Base-by-base conservation (phyloP, 2,888 invertebrate genomes). In the Plagodis pulveraria region DNA sequence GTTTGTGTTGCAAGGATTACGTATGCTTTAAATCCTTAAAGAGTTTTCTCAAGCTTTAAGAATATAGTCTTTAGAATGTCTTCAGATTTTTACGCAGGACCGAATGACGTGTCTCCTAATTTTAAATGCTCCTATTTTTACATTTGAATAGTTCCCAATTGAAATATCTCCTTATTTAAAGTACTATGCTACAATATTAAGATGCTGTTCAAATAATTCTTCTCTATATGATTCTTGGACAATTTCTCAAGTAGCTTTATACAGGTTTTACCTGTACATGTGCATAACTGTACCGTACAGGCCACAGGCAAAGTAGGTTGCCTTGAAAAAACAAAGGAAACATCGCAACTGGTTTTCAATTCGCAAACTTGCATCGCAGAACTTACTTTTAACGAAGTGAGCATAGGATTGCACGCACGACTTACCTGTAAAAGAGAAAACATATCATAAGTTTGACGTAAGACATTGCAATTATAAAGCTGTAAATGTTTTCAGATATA, bases 371-470 rank as follows among this genome's bases (percentile, higher is more conserved):
- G 51, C 42, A 44, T 67, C 62, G 63, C 63, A 56, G 56, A 69
- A 76, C 74, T 70, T 70, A 71, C 72, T 55, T 49, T 63, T 36
- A 55, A 61, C 60, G 60, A 63, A 63, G 6, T 22, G 61, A 54
- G 63, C 56, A 58, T 61, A 58, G 51, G 49, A 11, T 43, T 36
- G 36, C 32, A 62, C 59, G 50, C 64, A 61, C 50, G 56, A 83
- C 81, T 82, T 82, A 82, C 83, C 81, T 81, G 78, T 49, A 71
- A 75, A 72, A 72, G 66, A 71, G 69, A 73, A 67, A 53, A 38
- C 12, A 42, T 44, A 41, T 5, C 2, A 10, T 5, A 40, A 40
- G 10, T 9, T 40, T 40, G 10, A 7, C 4, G 22, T 22, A 22
- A 22, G 4, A 22, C 22, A 22, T 22, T 22, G 4, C 22, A 22